Conservation (phyloP, 2,888 invertebrate species). For the Microchrysa polita region DNA sequence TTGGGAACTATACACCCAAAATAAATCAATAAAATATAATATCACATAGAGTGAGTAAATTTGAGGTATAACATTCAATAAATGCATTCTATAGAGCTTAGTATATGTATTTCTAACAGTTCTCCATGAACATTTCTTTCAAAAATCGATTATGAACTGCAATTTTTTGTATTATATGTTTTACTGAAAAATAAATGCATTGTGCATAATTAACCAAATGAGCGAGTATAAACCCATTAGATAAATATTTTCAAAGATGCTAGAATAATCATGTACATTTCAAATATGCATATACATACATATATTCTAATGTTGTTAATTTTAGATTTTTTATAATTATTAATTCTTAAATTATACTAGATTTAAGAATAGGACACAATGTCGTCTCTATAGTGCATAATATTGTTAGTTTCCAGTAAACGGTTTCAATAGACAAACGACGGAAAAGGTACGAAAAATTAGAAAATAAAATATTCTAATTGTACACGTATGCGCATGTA, state of each 20-base stretch:
- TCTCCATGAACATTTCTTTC: no score
- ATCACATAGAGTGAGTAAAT: no score
- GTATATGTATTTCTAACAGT: no score
- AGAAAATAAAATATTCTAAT: neutral
- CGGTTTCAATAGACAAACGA: constrained; percentile 33
- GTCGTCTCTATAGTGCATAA: constrained; percentile 9
- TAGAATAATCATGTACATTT: no score
- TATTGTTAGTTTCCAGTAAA: constrained; percentile 32
- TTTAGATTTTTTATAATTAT: constrained; percentile 14
- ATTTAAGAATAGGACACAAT: neutral
- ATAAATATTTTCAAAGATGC: constrained; percentile 1
- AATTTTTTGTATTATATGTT: no score
- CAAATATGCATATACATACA: no score
- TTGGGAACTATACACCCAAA: no score
- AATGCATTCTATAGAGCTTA: no score
- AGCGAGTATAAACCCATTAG: neutral
- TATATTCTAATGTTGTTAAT: constrained; percentile 34
- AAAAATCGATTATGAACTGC: no score
- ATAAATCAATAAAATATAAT: no score
- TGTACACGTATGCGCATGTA: no score
- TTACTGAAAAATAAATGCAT: neutral
- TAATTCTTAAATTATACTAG: constrained; percentile 11
- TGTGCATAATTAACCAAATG: neutral
- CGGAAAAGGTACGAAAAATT: neutral
- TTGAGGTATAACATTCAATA: no score